Percentiles rank a stretch among this genome's conserved stretches.
phyloP scores from a whole-genome alignment of 2,797 vertebrate species.

The Melanogrammus aeglefinus region DNA sequence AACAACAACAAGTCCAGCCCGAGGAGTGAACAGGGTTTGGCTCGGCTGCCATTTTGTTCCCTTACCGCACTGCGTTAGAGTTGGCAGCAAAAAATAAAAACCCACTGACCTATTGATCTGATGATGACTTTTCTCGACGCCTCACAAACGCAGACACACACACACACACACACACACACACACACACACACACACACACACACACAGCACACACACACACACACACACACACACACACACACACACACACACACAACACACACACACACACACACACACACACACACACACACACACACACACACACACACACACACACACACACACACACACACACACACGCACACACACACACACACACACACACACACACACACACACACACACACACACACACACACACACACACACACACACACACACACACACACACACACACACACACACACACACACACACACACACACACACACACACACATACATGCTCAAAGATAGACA shows the following conservation, averaged over 20 bases:
- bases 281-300: no score
- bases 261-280: no score
- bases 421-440: no score
- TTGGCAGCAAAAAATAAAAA: background rate
- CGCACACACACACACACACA: slow-evolving; percentile 14
- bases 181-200: slow-evolving; percentile 16
- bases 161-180: slow-evolving; percentile 14
- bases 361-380: slow-evolving; percentile 12
- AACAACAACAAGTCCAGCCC: no score
- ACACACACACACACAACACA: no score
- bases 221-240: background rate
- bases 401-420: no score
- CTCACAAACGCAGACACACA: slow-evolving; percentile 18
- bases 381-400: background rate
- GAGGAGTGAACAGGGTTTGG: background rate
- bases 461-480: no score
- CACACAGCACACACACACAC: slow-evolving; percentile 11
- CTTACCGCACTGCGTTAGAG: slow-evolving; percentile 13
- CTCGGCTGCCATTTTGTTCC: slow-evolving; percentile 10
- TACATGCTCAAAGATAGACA: no score
- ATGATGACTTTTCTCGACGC: slow-evolving; percentile 41
- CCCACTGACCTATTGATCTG: slow-evolving; percentile 47
- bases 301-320: no score
- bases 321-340: slow-evolving; percentile 16
- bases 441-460: no score